These are phyloP conservation scores for Caenorhabditis brenneri DNA, from an alignment of 1,140 invertebrate species.

Conservation along the genomic window DNA sequence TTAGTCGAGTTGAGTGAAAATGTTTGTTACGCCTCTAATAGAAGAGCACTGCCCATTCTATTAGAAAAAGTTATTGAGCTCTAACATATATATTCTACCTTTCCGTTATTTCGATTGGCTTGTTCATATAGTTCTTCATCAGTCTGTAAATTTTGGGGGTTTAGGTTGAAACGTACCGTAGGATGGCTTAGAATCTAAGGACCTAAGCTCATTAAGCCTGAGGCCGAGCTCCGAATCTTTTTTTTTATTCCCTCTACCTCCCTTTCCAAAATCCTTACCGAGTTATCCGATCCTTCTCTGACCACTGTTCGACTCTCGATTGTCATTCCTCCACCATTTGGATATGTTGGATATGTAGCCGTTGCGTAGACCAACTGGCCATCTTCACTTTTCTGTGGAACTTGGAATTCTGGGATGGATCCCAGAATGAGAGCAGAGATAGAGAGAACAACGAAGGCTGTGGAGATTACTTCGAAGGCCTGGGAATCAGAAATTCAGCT, in stretches of 20 bases:
- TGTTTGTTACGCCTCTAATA: not conserved
- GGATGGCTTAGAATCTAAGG: too few species aligned
- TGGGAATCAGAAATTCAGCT: constrained; percentile 23
- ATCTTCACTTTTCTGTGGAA: constrained; percentile 60
- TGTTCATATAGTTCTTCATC: not conserved
- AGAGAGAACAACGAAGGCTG: constrained; percentile 68
- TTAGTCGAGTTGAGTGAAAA: constrained; percentile 23
- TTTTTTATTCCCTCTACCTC: not conserved
- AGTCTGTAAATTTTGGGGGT: not conserved
- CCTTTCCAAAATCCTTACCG: not conserved
- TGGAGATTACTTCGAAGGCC: constrained; percentile 69
- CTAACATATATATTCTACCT: not conserved
- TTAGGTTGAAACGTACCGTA: too few species aligned
- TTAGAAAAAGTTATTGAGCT: too few species aligned
- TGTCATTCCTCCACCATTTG: constrained; percentile 62
- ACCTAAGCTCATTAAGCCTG: too few species aligned
- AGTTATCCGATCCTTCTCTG: constrained; percentile 63
- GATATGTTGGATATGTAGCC: constrained; percentile 68
- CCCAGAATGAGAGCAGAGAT: constrained; percentile 69
- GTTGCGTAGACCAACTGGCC: constrained; percentile 53
- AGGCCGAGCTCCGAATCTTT: too few species aligned
- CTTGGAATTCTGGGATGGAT: constrained; percentile 70
- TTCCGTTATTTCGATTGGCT: not conserved
- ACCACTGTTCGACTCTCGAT: constrained; percentile 60
- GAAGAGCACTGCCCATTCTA: too few species aligned